Conservation (phyloP, 92 coral and sea anemone genomes). For the Actinernus sp. region DNA sequence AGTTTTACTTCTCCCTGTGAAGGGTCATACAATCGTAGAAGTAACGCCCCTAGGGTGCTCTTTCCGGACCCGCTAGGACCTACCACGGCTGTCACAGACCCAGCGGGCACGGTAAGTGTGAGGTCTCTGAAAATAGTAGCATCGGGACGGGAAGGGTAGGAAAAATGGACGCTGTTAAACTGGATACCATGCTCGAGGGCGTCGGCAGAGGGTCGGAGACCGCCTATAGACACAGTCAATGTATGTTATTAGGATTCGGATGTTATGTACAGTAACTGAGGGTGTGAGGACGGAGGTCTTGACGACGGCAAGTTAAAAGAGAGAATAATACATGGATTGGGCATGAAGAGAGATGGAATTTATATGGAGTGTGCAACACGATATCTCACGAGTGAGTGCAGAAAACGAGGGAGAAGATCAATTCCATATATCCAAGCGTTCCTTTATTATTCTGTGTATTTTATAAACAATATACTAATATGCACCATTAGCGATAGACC, state of each 20-base stretch:
- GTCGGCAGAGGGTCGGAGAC: constrained; percentile 62
- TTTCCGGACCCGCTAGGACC: constrained; percentile 99
- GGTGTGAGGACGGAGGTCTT: too few species aligned
- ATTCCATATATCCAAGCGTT: too few species aligned
- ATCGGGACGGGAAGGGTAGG: constrained; percentile 93
- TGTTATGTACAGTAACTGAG: too few species aligned
- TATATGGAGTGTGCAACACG: too few species aligned
- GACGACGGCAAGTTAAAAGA: too few species aligned
- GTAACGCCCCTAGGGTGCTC: constrained; percentile 88
- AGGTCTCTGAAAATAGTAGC: constrained; percentile 71
- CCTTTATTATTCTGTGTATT: too few species aligned
- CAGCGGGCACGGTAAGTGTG: constrained; percentile 77
- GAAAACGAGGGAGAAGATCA: too few species aligned
- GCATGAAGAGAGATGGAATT: too few species aligned
- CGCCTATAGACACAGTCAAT: constrained; percentile 52
- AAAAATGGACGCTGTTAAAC: constrained; percentile 79
- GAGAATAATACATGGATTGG: too few species aligned
- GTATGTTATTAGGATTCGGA: background rate
- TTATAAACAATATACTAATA: too few species aligned
- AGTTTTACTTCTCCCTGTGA: constrained; percentile 74
- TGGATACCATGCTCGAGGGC: constrained; percentile 75
- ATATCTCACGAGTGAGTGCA: too few species aligned
- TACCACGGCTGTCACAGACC: constrained; percentile 94
- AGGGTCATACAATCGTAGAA: constrained; percentile 94
- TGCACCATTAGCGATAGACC: too few species aligned